phyloP scores from a whole-genome alignment of 2,113 vertebrate species.

The Octodon degus region DNA sequence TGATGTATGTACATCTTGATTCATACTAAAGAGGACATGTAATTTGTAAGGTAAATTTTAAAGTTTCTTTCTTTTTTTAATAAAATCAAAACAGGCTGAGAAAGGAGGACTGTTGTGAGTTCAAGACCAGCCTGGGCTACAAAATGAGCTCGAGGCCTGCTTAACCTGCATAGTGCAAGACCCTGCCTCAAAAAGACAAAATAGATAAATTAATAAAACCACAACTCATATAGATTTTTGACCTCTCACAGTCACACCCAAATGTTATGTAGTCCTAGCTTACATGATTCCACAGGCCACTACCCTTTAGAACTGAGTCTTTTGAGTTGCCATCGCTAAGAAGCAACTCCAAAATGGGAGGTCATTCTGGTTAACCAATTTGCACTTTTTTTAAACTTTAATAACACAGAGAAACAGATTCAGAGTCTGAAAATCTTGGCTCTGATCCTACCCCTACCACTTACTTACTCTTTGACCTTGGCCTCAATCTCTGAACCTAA shows the following conservation, averaged over 20 bases:
- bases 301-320: neutral
- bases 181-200: too few relatives aligned
- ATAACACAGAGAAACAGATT: neutral
- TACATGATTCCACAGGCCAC: neutral
- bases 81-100: too few relatives aligned
- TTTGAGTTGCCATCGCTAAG: neutral
- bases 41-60: conserved; percentile 16
- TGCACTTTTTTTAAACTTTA: neutral
- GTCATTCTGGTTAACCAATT: neutral
- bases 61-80: neutral
- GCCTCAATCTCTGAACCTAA: neutral
- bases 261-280: neutral
- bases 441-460: neutral
- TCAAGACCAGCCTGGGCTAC: too few relatives aligned
- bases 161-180: too few relatives aligned
- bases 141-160: too few relatives aligned
- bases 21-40: neutral
- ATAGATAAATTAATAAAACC: too few relatives aligned
- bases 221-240: neutral
- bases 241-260: neutral
- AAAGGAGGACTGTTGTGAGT: too few relatives aligned
- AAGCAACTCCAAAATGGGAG: neutral
- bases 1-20: neutral
- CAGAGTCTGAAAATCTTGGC: neutral
- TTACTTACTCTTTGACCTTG: neutral